A percentile compares a stretch with the other conserved stretches of the same genome.
These are phyloP conservation scores for Pararge aegeria DNA, from an alignment of 1,140 invertebrate genomes.

Conservation along the genomic window DNA sequence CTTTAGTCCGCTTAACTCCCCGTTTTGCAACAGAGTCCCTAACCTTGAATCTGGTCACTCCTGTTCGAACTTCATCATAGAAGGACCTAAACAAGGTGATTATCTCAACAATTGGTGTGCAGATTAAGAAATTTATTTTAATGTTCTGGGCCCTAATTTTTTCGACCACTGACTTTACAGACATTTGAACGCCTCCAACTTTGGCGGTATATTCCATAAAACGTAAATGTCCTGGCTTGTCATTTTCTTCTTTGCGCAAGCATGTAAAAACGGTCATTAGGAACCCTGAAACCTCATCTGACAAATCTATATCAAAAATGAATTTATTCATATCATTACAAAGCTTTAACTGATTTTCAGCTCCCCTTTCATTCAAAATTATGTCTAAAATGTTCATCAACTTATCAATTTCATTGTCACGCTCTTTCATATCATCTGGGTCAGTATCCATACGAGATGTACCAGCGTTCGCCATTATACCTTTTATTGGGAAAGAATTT, in stretches of 20 bases:
- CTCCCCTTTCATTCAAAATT: too few species aligned
- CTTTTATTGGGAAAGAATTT: too few species aligned
- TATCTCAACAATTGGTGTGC: constrained; percentile 16
- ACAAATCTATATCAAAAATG: constrained; percentile 5
- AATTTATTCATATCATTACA: too few species aligned
- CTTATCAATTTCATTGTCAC: too few species aligned
- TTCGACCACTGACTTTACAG: background rate
- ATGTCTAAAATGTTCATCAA: too few species aligned
- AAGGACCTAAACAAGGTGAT: constrained; percentile 26
- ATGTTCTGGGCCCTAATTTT: background rate
- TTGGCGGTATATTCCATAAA: background rate
- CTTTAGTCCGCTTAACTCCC: constrained; percentile 7
- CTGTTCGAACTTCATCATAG: constrained; percentile 29
- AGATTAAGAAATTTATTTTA: background rate
- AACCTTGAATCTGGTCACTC: constrained; percentile 21
- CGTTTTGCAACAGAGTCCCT: constrained; percentile 16
- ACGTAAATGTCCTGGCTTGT: background rate
- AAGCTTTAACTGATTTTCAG: too few species aligned
- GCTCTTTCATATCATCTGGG: too few species aligned
- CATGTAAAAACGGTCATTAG: constrained; percentile 8
- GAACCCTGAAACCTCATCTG: background rate
- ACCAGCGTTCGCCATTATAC: too few species aligned
- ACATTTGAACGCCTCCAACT: background rate
- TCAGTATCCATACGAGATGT: too few species aligned
- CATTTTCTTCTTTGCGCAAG: constrained; percentile 2